Percentiles rank a stretch among this genome's conserved stretches.
These are phyloP conservation scores for Hyposoter didymator DNA, from an alignment of 2,888 invertebrate species.

Conservation along the genomic window DNA sequence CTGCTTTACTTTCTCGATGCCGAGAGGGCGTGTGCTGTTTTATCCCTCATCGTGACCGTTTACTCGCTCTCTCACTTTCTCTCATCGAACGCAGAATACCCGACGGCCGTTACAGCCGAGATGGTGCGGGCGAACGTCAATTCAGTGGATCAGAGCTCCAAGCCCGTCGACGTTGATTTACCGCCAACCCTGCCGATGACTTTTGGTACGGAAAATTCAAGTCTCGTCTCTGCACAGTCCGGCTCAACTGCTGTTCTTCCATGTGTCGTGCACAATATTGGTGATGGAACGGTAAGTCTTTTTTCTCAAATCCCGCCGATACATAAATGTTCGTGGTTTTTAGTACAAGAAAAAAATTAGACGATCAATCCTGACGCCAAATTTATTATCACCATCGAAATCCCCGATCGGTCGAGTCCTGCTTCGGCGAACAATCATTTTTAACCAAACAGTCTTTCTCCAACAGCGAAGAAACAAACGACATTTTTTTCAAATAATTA, in stretches of 20 bases:
- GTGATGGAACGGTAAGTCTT: conserved; percentile 93
- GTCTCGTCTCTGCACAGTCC: conserved; percentile 92
- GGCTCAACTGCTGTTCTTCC: conserved; percentile 94
- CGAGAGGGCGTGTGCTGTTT: conserved; percentile 46
- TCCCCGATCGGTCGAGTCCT: not conserved
- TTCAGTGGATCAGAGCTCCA: conserved; percentile 77
- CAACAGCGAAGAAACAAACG: too few relatives aligned
- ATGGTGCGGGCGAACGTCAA: conserved; percentile 78
- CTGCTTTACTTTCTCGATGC: conserved; percentile 51
- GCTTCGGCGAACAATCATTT: not conserved
- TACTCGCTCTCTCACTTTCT: conserved; percentile 32
- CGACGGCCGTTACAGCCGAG: conserved; percentile 78
- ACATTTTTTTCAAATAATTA: too few relatives aligned
- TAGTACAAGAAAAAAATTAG: not conserved
- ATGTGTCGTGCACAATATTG: conserved; percentile 93
- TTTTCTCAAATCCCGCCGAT: conserved; percentile 45
- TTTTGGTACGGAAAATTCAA: conserved; percentile 94
- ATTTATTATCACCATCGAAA: not conserved
- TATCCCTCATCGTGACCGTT: conserved; percentile 57
- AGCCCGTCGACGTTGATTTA: conserved; percentile 80
- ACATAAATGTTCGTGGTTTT: conserved; percentile 22
- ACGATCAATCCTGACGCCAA: not conserved
- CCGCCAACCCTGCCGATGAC: conserved; percentile 88
- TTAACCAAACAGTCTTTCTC: not conserved
- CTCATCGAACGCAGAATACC: conserved; percentile 73